Conservation (phyloP, 2,888 invertebrate species). For the Empis livida region DNA sequence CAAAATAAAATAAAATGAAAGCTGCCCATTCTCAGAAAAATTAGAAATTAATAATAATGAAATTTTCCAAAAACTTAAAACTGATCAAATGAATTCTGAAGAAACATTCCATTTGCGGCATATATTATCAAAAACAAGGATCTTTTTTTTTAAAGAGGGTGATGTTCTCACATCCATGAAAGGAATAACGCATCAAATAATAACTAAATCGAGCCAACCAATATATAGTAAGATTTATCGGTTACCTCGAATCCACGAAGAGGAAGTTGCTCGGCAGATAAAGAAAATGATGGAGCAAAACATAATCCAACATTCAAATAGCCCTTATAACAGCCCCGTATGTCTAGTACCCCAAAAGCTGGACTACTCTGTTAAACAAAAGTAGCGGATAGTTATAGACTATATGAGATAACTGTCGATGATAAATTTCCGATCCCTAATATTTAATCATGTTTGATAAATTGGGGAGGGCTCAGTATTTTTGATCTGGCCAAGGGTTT, state of each 20-base stretch:
- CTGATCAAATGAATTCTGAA: background rate
- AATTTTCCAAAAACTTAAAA: background rate
- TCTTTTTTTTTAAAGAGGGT: conserved; percentile 6
- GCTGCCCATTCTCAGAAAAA: background rate
- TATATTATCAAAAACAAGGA: background rate
- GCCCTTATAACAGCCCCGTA: conserved; percentile 7
- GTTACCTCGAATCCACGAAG: conserved; percentile 5
- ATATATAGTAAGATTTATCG: conserved; percentile 6
- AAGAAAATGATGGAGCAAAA: conserved; percentile 4
- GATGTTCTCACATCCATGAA: conserved; percentile 4
- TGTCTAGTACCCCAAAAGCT: conserved; percentile 10
- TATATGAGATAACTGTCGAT: conserved; percentile 1
- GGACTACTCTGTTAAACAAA: conserved; percentile 7
- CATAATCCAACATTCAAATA: conserved; percentile 5
- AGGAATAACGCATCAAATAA: conserved; percentile 6
- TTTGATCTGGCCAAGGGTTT: background rate
- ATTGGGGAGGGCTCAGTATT: conserved; percentile 5
- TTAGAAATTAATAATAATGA: background rate
- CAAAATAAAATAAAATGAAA: background rate
- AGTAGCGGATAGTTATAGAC: conserved; percentile 11
- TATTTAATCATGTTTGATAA: conserved; percentile 10
- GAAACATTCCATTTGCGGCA: background rate
- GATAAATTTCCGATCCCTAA: too few relatives aligned
- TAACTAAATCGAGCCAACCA: conserved; percentile 2
- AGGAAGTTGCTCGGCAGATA: conserved; percentile 6